Conservation (phyloP, 2,797 vertebrate genomes). For the Danio tinwini region DNA sequence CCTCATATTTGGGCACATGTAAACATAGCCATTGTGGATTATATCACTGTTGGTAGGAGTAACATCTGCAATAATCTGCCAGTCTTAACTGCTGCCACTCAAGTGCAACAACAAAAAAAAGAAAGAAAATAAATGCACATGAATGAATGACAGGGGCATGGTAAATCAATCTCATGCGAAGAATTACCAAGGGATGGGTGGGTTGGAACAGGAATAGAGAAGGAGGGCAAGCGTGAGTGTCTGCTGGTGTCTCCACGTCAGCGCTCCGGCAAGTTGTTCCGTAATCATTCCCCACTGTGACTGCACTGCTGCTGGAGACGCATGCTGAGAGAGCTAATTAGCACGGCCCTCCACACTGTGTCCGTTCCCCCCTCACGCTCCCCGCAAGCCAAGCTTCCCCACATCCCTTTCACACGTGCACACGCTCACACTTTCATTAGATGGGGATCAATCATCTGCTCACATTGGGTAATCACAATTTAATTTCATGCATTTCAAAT, state of each 20-base stretch:
- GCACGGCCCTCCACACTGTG: conserved; percentile 74
- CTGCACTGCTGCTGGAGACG: conserved; percentile 72
- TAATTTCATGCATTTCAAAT: conserved; percentile 76
- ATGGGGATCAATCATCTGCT: conserved; percentile 72
- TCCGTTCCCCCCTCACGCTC: conserved; percentile 71
- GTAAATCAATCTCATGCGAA: conserved; percentile 42
- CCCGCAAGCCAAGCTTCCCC: conserved; percentile 44
- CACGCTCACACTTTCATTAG: conserved; percentile 64
- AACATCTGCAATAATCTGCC: background rate
- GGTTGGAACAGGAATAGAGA: conserved; percentile 20
- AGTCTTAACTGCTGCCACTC: conserved; percentile 2
- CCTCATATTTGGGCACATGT: no score
- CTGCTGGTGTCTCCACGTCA: conserved; percentile 65
- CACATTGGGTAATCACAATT: conserved; percentile 70
- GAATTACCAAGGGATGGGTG: background rate
- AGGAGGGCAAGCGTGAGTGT: conserved; percentile 27
- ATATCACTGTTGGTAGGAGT: background rate
- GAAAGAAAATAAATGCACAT: background rate
- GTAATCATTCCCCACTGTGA: conserved; percentile 77
- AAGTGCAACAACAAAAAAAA: background rate
- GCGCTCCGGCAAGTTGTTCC: conserved; percentile 71
- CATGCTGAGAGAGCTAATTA: conserved; percentile 84
- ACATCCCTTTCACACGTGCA: conserved; percentile 26
- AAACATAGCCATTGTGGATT: background rate
- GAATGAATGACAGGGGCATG: conserved; percentile 33